Evolutionary conservation across 2,797 vertebrate species (phyloP).

Genomic region (Ctenopoma kingsleyae): DNA sequence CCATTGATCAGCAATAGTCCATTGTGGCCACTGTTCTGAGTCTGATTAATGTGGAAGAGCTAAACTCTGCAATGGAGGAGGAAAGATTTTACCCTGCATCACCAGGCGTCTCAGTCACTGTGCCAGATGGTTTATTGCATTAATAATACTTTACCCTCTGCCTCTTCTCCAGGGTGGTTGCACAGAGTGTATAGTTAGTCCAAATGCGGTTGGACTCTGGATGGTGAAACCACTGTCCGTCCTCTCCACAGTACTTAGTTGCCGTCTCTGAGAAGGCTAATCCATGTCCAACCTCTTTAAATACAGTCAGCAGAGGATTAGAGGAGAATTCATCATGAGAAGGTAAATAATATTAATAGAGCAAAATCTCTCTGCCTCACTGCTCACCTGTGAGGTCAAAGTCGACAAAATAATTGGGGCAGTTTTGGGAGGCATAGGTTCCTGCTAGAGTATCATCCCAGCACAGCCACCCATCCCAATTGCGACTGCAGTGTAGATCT

Average conservation of each 20-base stretch:
- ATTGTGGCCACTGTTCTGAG: too few relatives aligned
- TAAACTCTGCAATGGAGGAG: background rate
- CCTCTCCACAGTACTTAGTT: constrained; percentile 93
- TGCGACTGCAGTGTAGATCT: constrained; percentile 92
- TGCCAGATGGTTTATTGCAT: background rate
- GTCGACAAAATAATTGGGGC: constrained; percentile 94
- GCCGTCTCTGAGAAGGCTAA: constrained; percentile 86
- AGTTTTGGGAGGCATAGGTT: constrained; percentile 86
- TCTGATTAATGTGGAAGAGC: too few relatives aligned
- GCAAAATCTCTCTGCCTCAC: background rate
- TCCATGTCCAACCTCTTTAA: background rate
- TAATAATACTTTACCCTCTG: constrained; percentile 80
- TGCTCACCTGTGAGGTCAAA: constrained; percentile 93
- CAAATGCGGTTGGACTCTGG: constrained; percentile 95
- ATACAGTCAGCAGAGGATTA: background rate
- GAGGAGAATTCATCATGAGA: constrained; percentile 8
- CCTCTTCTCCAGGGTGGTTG: constrained; percentile 87
- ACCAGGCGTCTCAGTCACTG: background rate
- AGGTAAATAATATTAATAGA: background rate
- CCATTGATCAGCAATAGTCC: background rate
- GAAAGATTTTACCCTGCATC: background rate
- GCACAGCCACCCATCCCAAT: constrained; percentile 98
- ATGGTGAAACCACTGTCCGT: constrained; percentile 94
- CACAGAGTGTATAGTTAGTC: constrained; percentile 97
- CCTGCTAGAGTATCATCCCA: constrained; percentile 95